Percentiles rank a stretch among this genome's conserved stretches.
Evolutionary conservation across 2,888 invertebrate species (phyloP).

Genomic region (Morinoia aosen): DNA sequence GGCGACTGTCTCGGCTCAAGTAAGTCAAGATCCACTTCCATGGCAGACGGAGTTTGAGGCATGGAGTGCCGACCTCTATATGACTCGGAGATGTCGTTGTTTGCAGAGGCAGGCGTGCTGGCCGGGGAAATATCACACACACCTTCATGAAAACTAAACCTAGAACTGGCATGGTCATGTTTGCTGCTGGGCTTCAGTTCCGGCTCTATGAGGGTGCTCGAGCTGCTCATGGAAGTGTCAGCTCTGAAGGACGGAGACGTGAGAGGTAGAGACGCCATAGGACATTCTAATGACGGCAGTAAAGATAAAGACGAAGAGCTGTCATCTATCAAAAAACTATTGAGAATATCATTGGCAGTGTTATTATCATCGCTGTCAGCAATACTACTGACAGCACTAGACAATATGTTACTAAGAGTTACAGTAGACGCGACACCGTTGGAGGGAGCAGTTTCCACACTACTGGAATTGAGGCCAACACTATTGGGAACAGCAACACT

Average conservation of each 20-base stretch:
- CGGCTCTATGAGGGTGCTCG: background rate
- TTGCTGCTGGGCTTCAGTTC: background rate
- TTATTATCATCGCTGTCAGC: constrained; percentile 50
- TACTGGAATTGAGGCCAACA: background rate
- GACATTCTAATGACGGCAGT: constrained; percentile 34
- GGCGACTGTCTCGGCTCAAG: constrained; percentile 62
- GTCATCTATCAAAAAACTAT: constrained; percentile 48
- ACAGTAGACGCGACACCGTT: background rate
- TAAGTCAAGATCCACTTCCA: constrained; percentile 66
- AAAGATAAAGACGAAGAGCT: constrained; percentile 39
- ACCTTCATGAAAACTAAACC: background rate
- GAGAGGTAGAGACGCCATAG: constrained; percentile 29
- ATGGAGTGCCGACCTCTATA: background rate
- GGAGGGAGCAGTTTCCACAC: constrained; percentile 14
- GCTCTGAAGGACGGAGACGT: constrained; percentile 27
- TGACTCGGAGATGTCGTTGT: background rate
- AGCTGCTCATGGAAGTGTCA: constrained; percentile 22
- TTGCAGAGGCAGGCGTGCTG: constrained; percentile 23
- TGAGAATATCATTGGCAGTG: constrained; percentile 49
- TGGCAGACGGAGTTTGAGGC: constrained; percentile 63
- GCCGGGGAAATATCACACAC: constrained; percentile 50
- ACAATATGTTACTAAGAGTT: constrained; percentile 40
- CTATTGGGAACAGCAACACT: constrained; percentile 4
- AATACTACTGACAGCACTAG: constrained; percentile 52
- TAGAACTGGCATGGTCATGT: background rate